Percentiles rank a stretch among this genome's conserved stretches.
Conservation (phyloP, 2,797 vertebrate genomes). For the Tapirus indicus region DNA sequence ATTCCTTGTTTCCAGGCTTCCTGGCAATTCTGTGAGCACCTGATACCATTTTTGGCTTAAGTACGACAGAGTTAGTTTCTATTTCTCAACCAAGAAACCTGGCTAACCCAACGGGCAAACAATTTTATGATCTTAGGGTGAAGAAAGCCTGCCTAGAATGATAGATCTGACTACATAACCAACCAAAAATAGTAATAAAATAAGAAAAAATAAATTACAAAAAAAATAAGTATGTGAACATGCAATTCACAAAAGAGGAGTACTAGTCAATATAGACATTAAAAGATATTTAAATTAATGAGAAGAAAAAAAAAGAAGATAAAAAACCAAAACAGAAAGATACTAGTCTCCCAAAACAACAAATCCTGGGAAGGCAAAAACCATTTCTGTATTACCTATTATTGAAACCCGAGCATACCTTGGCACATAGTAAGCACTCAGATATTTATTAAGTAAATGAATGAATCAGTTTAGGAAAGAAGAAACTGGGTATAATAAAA, state of each 20-base stretch:
- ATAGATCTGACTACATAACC: not conserved
- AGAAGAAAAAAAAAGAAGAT: constrained; percentile 30
- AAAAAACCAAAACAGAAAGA: not conserved
- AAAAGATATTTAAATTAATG: constrained; percentile 25
- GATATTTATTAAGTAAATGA: constrained; percentile 45
- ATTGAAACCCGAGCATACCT: not conserved
- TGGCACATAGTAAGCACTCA: not conserved
- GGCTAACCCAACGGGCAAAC: constrained; percentile 4
- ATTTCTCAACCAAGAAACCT: constrained; percentile 56
- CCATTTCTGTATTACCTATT: not conserved
- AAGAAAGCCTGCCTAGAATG: constrained; percentile 16
- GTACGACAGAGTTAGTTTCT: constrained; percentile 24
- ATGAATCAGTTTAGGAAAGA: constrained; percentile 31
- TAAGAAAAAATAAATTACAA: constrained; percentile 36
- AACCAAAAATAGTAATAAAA: constrained; percentile 45
- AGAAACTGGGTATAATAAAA: not conserved
- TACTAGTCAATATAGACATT: not conserved
- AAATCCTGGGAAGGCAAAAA: constrained; percentile 36
- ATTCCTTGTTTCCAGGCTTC: constrained; percentile 21
- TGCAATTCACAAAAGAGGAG: not conserved
- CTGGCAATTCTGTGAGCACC: not conserved
- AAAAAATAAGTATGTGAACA: constrained; percentile 14
- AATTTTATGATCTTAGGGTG: not conserved
- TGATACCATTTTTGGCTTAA: constrained; percentile 30
- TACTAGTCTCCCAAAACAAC: not conserved